phyloP scores from a whole-genome alignment of 1,140 invertebrate genomes.

The Melitaea cinxia region DNA sequence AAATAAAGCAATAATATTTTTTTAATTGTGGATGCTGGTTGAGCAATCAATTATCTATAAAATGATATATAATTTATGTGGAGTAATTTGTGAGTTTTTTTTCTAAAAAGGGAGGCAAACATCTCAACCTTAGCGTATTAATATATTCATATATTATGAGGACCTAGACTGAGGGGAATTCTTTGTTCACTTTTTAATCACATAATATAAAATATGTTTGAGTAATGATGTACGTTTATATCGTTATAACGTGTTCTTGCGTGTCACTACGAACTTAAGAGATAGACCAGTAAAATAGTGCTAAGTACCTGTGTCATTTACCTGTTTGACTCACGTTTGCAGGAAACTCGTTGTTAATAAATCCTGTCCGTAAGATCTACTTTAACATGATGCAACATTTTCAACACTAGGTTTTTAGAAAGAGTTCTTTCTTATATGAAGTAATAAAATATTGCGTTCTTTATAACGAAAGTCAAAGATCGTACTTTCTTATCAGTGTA shows the following conservation, averaged over 20 bases:
- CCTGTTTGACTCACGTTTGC: conserved; percentile 37
- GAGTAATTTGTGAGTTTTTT: too few species aligned
- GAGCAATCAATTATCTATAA: too few species aligned
- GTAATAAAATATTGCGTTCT: conserved; percentile 11
- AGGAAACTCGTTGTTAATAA: conserved; percentile 38
- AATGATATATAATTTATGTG: too few species aligned
- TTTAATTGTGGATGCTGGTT: too few species aligned
- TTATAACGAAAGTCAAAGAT: conserved; percentile 17
- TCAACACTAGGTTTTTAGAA: conserved; percentile 9
- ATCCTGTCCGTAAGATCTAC: conserved; percentile 23
- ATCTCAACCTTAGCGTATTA: too few species aligned
- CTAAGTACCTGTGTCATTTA: conserved; percentile 35
- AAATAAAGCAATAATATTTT: too few species aligned
- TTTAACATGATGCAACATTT: conserved; percentile 32
- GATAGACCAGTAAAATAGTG: conserved; percentile 7
- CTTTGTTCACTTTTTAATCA: too few species aligned
- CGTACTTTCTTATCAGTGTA: neutral
- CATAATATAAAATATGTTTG: too few species aligned
- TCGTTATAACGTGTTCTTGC: neutral
- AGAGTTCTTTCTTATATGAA: neutral
- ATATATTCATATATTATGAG: too few species aligned
- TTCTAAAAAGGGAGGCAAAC: too few species aligned
- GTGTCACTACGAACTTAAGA: neutral
- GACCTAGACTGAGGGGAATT: too few species aligned
- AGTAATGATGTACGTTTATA: neutral